Percentiles rank a stretch among this genome's conserved stretches.
Evolutionary conservation across 1,140 invertebrate species (phyloP).

Genomic region (Lordiphosa collinella): DNA sequence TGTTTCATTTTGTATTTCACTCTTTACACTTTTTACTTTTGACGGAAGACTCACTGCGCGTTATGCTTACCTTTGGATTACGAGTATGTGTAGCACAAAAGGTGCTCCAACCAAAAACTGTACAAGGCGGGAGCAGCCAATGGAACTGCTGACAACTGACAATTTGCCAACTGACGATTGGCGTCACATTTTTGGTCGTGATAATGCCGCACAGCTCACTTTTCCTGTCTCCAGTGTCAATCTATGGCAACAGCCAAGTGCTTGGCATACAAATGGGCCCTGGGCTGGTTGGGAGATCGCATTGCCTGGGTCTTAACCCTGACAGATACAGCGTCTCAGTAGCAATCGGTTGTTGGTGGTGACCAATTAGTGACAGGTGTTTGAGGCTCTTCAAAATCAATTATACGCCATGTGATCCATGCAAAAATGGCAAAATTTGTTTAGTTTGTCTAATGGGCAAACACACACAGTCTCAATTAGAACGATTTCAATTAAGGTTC

Average conservation of each 20-base stretch:
- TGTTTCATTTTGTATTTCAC: slow-evolving; percentile 17
- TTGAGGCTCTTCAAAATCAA: slow-evolving; percentile 29
- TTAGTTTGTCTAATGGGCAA: too few relatives aligned
- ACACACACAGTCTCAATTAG: slow-evolving; percentile 16
- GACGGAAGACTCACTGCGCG: slow-evolving; percentile 39
- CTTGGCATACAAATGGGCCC: slow-evolving; percentile 51
- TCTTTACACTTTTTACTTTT: slow-evolving; percentile 11
- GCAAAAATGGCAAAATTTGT: neutral
- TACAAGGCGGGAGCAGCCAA: slow-evolving; percentile 29
- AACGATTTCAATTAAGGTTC: neutral
- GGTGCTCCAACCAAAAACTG: neutral
- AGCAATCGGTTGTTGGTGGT: slow-evolving; percentile 40
- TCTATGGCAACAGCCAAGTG: slow-evolving; percentile 33
- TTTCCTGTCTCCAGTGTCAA: slow-evolving; percentile 75
- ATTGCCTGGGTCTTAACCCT: slow-evolving; percentile 23
- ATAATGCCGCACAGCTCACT: slow-evolving; percentile 65
- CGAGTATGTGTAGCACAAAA: slow-evolving; percentile 24
- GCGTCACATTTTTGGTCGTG: slow-evolving; percentile 71
- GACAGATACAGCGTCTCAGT: slow-evolving; percentile 40
- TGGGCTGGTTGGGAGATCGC: slow-evolving; percentile 23
- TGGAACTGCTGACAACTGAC: slow-evolving; percentile 27
- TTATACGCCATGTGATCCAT: slow-evolving; percentile 35
- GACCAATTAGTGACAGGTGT: slow-evolving; percentile 43
- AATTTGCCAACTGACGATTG: slow-evolving; percentile 38
- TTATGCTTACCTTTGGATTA: slow-evolving; percentile 15